These are phyloP conservation scores for Drosophila stalkeri DNA, from an alignment of 2,888 invertebrate species.

Conservation along the genomic window DNA sequence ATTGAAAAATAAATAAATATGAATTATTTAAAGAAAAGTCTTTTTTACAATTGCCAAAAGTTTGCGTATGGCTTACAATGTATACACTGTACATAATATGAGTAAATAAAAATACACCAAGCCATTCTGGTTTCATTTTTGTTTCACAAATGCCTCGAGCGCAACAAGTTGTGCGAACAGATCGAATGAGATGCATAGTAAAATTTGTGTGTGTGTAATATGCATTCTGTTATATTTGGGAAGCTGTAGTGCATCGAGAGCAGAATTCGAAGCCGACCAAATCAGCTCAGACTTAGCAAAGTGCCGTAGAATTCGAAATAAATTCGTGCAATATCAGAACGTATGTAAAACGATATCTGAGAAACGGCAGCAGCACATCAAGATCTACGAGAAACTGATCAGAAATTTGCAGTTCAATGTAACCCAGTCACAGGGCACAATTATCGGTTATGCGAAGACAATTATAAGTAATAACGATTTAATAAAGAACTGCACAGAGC, in stretches of 20 bases:
- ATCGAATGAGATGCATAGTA: background rate
- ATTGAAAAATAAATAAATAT: no score
- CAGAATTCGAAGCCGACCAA: no score
- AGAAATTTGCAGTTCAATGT: background rate
- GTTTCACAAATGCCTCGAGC: background rate
- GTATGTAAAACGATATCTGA: background rate
- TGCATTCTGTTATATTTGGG: background rate
- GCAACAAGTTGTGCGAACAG: background rate
- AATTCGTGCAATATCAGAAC: background rate
- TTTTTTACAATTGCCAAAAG: no score
- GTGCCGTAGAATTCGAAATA: background rate
- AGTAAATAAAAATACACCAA: background rate
- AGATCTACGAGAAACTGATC: background rate
- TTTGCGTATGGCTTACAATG: background rate
- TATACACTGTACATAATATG: background rate
- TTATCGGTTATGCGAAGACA: background rate
- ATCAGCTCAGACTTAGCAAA: accelerated
- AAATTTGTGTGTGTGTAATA: background rate
- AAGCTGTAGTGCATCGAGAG: background rate
- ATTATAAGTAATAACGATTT: background rate
- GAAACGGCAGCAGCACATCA: background rate
- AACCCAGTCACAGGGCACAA: background rate
- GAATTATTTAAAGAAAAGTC: no score
- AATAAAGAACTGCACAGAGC: background rate
- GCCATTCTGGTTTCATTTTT: background rate